Conservation (phyloP, 2,797 vertebrate species). For the Poecile montanus region DNA sequence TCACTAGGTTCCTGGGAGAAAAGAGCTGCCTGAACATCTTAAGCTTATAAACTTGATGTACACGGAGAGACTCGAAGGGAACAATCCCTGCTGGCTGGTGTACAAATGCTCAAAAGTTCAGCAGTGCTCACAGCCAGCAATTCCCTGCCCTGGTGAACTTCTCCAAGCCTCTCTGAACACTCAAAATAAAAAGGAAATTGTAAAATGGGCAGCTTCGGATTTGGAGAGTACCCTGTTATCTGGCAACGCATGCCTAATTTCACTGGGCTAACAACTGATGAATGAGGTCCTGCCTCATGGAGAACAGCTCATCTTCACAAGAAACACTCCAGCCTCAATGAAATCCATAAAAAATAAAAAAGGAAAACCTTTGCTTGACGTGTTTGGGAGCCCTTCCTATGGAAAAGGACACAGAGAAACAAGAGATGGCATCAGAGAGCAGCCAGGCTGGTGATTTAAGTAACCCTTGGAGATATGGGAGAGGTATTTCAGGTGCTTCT, state of each 20-base stretch:
- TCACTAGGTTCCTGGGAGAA: neutral
- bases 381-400: neutral
- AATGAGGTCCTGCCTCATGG: neutral
- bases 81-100: neutral
- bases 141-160: neutral
- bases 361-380: neutral
- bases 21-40: neutral
- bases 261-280: neutral
- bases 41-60: neutral
- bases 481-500: neutral
- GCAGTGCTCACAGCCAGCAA: neutral
- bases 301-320: neutral
- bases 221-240: neutral
- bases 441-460: neutral
- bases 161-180: neutral
- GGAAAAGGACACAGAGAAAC: neutral
- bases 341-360: neutral
- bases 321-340: neutral
- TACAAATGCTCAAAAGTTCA: neutral
- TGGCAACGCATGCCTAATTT: neutral
- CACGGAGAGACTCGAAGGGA: neutral
- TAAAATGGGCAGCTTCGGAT: neutral
- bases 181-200: neutral
- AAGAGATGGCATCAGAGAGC: neutral
- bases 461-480: neutral